Conservation (phyloP, 2,888 invertebrate genomes). For the Lapara coniferarum region DNA sequence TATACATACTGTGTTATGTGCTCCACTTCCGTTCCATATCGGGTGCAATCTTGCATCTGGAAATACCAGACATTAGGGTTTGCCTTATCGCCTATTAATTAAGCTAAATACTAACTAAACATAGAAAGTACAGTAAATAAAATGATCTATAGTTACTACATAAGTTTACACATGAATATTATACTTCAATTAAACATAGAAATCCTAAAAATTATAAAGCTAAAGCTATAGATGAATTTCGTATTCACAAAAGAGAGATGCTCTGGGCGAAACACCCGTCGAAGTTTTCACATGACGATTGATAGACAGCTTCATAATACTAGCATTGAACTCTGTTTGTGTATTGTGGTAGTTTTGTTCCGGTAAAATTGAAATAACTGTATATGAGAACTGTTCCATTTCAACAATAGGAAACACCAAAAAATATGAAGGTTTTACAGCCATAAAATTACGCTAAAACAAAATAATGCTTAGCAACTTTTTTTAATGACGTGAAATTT, state of each 20-base stretch:
- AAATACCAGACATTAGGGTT: constrained; percentile 20
- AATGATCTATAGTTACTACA: too few species aligned
- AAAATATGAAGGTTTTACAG: not conserved
- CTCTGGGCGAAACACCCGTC: not conserved
- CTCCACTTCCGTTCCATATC: constrained; percentile 25
- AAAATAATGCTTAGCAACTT: not conserved
- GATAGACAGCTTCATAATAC: not conserved
- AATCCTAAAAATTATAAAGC: too few species aligned
- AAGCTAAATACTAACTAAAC: not conserved
- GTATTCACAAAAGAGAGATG: not conserved
- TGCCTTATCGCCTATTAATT: not conserved
- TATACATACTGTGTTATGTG: constrained; percentile 2
- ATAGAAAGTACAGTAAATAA: not conserved
- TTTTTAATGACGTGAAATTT: constrained; percentile 2
- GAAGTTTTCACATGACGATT: not conserved
- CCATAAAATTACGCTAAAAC: not conserved
- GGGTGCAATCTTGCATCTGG: constrained; percentile 21
- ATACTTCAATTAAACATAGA: too few species aligned
- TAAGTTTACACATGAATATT: too few species aligned
- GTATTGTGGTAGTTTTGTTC: not conserved
- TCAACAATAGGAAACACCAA: not conserved
- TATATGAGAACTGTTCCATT: not conserved
- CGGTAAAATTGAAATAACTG: not conserved
- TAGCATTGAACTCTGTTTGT: not conserved
- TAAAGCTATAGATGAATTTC: not conserved